Base-by-base conservation (phyloP, 2,888 invertebrate genomes). In the Xylota sylvarum region DNA sequence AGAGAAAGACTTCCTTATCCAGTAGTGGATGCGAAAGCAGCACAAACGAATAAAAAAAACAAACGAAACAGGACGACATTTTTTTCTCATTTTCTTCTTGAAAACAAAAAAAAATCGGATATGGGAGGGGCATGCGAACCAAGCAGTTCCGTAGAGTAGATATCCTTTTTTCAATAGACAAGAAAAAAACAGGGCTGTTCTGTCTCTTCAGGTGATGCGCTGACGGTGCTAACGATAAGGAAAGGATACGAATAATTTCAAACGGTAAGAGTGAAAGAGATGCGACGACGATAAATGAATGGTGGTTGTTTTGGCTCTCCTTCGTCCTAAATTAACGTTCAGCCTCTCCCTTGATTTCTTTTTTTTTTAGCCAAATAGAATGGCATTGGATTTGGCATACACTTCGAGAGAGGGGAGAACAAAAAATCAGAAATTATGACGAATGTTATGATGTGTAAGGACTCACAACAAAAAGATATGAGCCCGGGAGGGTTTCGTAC, bases 121-220 rank as follows among this genome's bases (percentile, higher is more conserved):
- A 69, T 82, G 82, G 82, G 86, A 86, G 86, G 86, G 64, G 86
- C 86, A 30, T 86, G 73, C 64, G 73, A 86, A 58, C 48, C 69
- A 50, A 82, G 81, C 77, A 82, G 82, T 73, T 77, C 72, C n/a
- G n/a, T n/a, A n/a, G n/a, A n/a, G n/a, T n/a, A 77, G 72, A 72
- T 46, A 60, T 23, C 46, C n/a, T 69, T 56, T 72, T 62, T 46
- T 79, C 14, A 32, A 55, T 12, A 9, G 17, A 48, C 27, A 55
- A 73, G 55, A 78, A 73, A 62, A 27, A 81, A 80, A 60, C 48
- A 81, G 73, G 82, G 86, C 77, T 77, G 81, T 81, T 82, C 86
- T 78, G 77, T 82, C 86, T 86, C 86, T 86, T 86, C 86, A 86
- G 86, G 86, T 86, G 86, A 82, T 86, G 82, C 82, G 67, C 77